Percentiles rank a stretch among this genome's conserved stretches.
Evolutionary conservation across 64 coral and sea anemone genomes (phyloP).

Genomic region (Stichodactyla mertensii): DNA sequence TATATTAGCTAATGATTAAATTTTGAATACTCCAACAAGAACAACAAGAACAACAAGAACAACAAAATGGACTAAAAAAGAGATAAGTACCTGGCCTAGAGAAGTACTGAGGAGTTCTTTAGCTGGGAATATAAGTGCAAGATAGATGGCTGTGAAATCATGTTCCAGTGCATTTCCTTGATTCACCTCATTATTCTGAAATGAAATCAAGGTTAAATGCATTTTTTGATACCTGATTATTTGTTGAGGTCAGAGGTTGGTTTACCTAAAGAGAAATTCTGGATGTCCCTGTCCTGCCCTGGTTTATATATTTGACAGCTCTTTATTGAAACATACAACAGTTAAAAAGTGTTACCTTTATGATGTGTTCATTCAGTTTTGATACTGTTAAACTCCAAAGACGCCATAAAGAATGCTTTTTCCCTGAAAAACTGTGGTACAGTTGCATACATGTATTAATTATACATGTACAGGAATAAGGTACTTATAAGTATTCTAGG

Average conservation of each 20-base stretch:
- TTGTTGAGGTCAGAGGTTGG: too few relatives aligned
- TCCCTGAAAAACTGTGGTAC: slow-evolving; percentile 30
- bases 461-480: too few relatives aligned
- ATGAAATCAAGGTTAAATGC: not conserved
- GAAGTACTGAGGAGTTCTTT: slow-evolving; percentile 57
- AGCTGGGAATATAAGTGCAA: slow-evolving; percentile 54
- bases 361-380: slow-evolving; percentile 51
- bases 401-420: slow-evolving; percentile 45
- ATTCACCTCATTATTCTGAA: slow-evolving; percentile 92
- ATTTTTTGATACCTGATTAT: too few relatives aligned
- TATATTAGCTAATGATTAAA: too few relatives aligned
- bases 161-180: slow-evolving; percentile 96
- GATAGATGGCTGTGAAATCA: slow-evolving; percentile 72
- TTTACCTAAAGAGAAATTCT: too few relatives aligned
- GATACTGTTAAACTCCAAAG: slow-evolving; percentile 66
- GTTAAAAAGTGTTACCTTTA: slow-evolving; percentile 33
- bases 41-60: too few relatives aligned
- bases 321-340: not conserved
- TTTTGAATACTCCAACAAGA: not conserved
- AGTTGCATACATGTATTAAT: not conserved
- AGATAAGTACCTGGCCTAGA: slow-evolving; percentile 45
- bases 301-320: not conserved
- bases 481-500: too few relatives aligned
- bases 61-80: too few relatives aligned
- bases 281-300: too few relatives aligned